phyloP scores from a whole-genome alignment of 2,113 vertebrate genomes.

The Pseudorasbora parva region DNA sequence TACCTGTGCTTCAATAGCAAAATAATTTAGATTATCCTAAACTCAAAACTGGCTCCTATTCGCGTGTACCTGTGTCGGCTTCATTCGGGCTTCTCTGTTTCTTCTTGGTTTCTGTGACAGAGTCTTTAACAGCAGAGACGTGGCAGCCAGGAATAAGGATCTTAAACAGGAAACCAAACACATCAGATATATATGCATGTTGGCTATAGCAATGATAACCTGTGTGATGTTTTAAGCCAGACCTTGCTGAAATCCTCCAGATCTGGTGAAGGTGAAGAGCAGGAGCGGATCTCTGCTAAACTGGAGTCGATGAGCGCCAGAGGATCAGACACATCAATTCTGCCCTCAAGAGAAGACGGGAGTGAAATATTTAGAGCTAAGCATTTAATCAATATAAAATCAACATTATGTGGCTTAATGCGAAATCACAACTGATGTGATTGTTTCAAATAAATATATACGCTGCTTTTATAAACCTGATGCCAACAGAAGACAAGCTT shows the following conservation, averaged over 20 bases:
- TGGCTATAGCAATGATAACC: neutral
- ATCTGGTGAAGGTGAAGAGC: neutral
- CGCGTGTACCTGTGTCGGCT: constrained; percentile 24
- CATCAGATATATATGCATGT: neutral
- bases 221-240: neutral
- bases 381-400: neutral
- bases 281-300: constrained; percentile 28
- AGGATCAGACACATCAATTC: constrained; percentile 44
- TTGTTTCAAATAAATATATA: neutral
- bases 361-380: neutral
- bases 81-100: neutral
- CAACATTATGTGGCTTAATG: neutral
- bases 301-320: constrained; percentile 44
- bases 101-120: neutral
- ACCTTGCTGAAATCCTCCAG: constrained; percentile 50
- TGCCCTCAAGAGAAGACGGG: neutral
- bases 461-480: neutral
- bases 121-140: constrained; percentile 2
- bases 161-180: constrained; percentile 23
- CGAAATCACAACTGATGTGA: neutral
- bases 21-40: no score
- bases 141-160: constrained; percentile 16
- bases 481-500: neutral
- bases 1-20: no score
- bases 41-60: no score